Percentiles rank a stretch among this genome's conserved stretches.
These are phyloP conservation scores for Rhincodon typus DNA, from an alignment of 2,797 vertebrate genomes.

Conservation along the genomic window DNA sequence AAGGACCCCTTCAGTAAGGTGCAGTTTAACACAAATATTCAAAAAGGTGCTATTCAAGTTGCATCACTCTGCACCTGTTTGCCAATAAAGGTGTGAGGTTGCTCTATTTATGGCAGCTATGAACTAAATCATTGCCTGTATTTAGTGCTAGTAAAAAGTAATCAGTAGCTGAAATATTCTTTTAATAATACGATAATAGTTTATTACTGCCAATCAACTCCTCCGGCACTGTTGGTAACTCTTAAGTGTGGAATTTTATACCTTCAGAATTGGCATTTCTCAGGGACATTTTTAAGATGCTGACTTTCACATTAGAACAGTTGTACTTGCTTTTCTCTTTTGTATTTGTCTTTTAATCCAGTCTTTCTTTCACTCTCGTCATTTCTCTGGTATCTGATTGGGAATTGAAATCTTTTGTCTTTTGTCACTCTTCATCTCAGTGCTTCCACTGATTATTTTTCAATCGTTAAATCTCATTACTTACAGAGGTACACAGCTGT, in stretches of 20 bases:
- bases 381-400: not conserved
- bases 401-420: not conserved
- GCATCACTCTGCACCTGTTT: no score
- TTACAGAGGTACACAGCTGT: not conserved
- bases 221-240: not conserved
- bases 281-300: not conserved
- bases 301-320: not conserved
- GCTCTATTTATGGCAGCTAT: not conserved
- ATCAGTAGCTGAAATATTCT: not conserved
- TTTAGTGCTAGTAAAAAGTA: not conserved
- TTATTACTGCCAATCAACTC: not conserved
- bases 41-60: not conserved
- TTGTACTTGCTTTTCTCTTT: not conserved
- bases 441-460: not conserved
- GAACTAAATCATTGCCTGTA: not conserved
- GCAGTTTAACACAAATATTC: not conserved
- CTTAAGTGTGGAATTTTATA: not conserved
- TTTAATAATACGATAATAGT: not conserved
- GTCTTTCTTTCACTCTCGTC: not conserved
- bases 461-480: not conserved
- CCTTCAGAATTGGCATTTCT: not conserved
- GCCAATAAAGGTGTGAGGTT: not conserved
- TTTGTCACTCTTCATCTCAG: not conserved
- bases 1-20: no score
- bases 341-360: not conserved